Percentiles rank a stretch among this genome's conserved stretches.
phyloP scores from a whole-genome alignment of 2,797 vertebrate genomes.

The Periparus ater region DNA sequence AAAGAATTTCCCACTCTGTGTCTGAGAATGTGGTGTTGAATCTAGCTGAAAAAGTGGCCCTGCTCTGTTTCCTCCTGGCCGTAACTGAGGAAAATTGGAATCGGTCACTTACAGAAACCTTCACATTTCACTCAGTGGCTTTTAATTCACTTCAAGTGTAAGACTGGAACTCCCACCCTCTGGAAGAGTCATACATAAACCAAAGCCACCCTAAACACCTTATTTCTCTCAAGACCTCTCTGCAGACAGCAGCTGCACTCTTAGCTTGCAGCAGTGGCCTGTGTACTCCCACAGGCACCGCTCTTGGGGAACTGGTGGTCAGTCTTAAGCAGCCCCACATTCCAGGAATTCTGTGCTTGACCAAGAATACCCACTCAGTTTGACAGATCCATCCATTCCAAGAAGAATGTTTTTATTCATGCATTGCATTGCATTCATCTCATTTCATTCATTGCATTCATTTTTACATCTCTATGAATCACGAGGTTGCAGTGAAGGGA shows the following conservation, averaged over 20 bases:
- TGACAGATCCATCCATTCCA: slow-evolving; percentile 95
- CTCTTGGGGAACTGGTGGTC: neutral
- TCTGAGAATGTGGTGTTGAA: neutral
- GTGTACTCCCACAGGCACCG: neutral
- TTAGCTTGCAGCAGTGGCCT: neutral
- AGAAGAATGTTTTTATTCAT: slow-evolving; percentile 93
- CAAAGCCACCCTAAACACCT: neutral
- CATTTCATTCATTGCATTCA: too few relatives aligned
- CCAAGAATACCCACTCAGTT: slow-evolving; percentile 85
- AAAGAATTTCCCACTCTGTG: neutral
- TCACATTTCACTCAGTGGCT: neutral
- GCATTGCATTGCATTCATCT: too few relatives aligned
- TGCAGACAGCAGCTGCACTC: neutral
- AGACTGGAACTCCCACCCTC: neutral
- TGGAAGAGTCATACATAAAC: neutral
- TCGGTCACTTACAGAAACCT: neutral
- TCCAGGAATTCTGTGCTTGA: neutral
- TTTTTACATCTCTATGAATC: slow-evolving; percentile 95
- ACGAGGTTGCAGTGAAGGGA: slow-evolving; percentile 95
- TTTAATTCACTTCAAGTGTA: neutral
- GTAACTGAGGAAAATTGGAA: neutral
- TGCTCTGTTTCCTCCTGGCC: neutral
- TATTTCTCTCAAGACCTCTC: neutral
- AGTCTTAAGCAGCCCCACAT: neutral
- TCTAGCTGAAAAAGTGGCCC: rapidly evolving